A percentile compares a stretch with the other conserved stretches of the same genome.
Evolutionary conservation across 1,140 invertebrate species (phyloP).

Genomic region (Amphibalanus amphitrite): DNA sequence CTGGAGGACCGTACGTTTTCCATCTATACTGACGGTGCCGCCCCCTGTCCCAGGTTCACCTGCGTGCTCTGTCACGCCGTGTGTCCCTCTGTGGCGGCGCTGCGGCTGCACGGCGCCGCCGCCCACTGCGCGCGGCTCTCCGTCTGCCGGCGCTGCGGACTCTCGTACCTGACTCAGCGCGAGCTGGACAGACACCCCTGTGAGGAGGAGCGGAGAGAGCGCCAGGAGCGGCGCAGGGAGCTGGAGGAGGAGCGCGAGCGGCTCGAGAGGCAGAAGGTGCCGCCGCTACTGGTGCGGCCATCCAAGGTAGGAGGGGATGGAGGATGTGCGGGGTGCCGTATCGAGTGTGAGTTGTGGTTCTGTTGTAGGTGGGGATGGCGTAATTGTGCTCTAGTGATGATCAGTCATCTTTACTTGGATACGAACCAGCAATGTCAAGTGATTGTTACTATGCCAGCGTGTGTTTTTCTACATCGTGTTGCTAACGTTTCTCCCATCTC

Average conservation of each 20-base stretch:
- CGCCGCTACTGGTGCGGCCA: not conserved
- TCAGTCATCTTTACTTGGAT: too few species aligned
- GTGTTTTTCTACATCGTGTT: too few species aligned
- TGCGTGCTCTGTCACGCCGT: not conserved
- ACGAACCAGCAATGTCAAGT: too few species aligned
- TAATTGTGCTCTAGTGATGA: too few species aligned
- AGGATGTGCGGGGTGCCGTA: too few species aligned
- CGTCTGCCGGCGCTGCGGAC: not conserved
- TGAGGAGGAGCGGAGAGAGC: not conserved
- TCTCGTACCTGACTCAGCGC: not conserved
- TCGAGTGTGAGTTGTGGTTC: too few species aligned
- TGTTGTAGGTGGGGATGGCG: too few species aligned
- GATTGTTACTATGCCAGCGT: too few species aligned
- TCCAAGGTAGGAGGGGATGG: not conserved
- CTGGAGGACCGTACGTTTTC: too few species aligned
- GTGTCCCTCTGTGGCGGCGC: not conserved
- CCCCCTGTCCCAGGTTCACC: not conserved
- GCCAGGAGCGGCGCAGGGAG: not conserved
- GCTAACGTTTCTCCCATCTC: too few species aligned
- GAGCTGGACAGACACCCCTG: not conserved
- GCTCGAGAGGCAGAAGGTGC: not conserved
- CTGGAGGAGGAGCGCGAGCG: not conserved
- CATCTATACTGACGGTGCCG: too few species aligned
- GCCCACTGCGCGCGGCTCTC: not conserved
- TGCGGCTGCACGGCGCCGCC: not conserved